Conservation (phyloP, 2,113 vertebrate genomes). For the Tyrannus savana region DNA sequence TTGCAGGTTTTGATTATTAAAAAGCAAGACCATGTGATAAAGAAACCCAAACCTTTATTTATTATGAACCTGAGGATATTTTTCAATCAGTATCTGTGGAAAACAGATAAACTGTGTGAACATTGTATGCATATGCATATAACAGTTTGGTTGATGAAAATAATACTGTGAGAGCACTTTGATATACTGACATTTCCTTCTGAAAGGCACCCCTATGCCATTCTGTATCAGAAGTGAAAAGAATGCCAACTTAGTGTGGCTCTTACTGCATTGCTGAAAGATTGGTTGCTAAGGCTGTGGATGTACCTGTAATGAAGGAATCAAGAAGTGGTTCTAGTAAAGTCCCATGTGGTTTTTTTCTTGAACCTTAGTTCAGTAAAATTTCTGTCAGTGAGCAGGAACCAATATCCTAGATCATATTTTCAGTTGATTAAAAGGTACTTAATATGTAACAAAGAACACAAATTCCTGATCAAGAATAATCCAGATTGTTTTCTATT, state of each 20-base stretch:
- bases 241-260: background rate
- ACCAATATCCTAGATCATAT: no score
- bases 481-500: background rate
- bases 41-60: background rate
- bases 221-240: background rate
- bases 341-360: background rate
- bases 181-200: background rate
- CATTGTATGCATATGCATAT: background rate
- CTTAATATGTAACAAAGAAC: background rate
- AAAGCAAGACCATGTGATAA: background rate
- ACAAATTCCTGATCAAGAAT: background rate
- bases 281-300: background rate
- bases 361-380: background rate
- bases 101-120: background rate
- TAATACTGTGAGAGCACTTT: background rate
- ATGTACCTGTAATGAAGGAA: background rate
- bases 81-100: background rate
- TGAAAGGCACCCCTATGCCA: background rate
- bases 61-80: background rate
- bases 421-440: background rate
- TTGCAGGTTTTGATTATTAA: background rate
- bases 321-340: background rate
- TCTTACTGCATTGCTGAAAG: background rate
- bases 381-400: background rate
- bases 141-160: background rate